Conservation (phyloP, 2,113 vertebrate species). For the Oncorhynchus kisutch region DNA sequence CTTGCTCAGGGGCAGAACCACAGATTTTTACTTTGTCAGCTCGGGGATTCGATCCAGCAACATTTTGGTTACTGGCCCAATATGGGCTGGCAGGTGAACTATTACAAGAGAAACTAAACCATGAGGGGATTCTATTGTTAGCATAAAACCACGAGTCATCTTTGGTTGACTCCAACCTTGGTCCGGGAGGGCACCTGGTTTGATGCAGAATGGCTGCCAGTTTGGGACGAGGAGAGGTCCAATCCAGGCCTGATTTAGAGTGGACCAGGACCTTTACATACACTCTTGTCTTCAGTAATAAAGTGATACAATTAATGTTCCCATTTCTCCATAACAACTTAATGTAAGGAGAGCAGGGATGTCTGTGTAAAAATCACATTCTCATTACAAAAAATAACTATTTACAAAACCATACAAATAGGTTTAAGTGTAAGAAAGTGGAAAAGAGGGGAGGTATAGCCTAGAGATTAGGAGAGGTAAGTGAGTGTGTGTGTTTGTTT, state of each 20-base stretch:
- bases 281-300: slow-evolving; percentile 27
- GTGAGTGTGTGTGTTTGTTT: slow-evolving; percentile 2
- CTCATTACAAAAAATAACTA: slow-evolving; percentile 60
- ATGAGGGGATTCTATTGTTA: neutral
- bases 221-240: neutral
- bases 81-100: neutral
- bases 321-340: slow-evolving; percentile 9
- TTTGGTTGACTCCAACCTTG: too few species aligned
- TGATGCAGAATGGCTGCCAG: too few species aligned
- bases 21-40: too few species aligned
- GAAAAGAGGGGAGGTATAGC: slow-evolving; percentile 5
- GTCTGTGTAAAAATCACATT: slow-evolving; percentile 53
- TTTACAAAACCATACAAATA: slow-evolving; percentile 70
- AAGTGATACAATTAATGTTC: slow-evolving; percentile 2
- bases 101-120: neutral
- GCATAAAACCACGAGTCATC: neutral
- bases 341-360: slow-evolving; percentile 30
- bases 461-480: neutral
- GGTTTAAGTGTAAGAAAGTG: slow-evolving; percentile 43
- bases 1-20: too few species aligned
- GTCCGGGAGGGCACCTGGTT: too few species aligned
- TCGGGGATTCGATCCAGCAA: too few species aligned
- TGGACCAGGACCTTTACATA: slow-evolving; percentile 27
- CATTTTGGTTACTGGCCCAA: neutral
- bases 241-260: slow-evolving; percentile 25